Evolutionary conservation across 2,797 vertebrate species (phyloP), one percentile per base, ranked within the genome.

Genomic region (Pteropus rufus): DNA sequence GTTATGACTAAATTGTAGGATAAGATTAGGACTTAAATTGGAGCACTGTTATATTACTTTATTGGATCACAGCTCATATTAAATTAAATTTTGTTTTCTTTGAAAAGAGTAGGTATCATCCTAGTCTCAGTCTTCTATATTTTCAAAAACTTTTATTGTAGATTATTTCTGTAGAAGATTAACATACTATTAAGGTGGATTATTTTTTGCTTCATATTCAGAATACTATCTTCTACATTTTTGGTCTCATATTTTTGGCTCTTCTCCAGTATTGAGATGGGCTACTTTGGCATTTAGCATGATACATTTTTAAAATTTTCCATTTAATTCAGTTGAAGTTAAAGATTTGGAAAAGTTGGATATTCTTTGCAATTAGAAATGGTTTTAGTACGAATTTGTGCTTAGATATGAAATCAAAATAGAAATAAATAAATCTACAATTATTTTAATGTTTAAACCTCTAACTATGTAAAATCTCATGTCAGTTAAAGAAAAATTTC

Each of bases 381-480:
- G 15, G 34, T 52, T 93, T 91, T 5, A 7, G 19, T 76, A 31
- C 2, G 52, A 39, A 12, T 24, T 67, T 92, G 34, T 82, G 6
- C 16, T 91, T 92, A 10, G 6, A 52, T 86, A 26, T 46, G 41
- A 82, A 93, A 34, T 91, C 85, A 93, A 96, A 92, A 70, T 62
- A 91, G 36, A 49, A 89, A 64, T 76, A 34, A 84, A 86, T 87
- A 88, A 54, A 92, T 60, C 44, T 91, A 9, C 75, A 69, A 84
- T 93, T 83, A 89, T 79, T 67, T 60, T 96, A 84, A 79, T 39
- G 10, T 80, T 89, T 92, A 93, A 95, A 67, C 44, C 5, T 56
- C 56, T 72, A 58, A 34, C 0, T 80, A n/a, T 70, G 2, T 93
- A 94, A 92, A 83, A 34, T 7, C 21, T 94, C 29, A 60, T 54